These are phyloP conservation scores for Gymnopithys bicolor DNA, from an alignment of 2,797 vertebrate genomes.

Conservation along the genomic window DNA sequence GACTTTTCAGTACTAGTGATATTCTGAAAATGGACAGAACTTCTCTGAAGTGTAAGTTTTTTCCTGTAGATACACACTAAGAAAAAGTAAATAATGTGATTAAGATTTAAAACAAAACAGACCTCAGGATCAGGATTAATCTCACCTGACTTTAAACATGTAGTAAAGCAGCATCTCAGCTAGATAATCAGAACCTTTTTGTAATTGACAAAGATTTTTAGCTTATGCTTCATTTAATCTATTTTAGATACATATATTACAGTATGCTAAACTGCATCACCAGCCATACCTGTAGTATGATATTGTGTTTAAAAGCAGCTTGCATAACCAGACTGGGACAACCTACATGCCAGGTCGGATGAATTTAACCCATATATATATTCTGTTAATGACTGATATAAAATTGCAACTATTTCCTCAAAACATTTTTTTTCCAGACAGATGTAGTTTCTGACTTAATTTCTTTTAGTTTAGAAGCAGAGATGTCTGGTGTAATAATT, in stretches of 20 bases:
- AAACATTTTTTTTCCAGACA: not conserved
- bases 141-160: not conserved
- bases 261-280: not conserved
- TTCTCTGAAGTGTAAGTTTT: not conserved
- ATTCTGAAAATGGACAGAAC: not conserved
- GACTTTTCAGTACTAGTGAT: not conserved
- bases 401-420: not conserved
- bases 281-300: not conserved
- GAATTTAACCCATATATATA: not conserved
- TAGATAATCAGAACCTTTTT: not conserved
- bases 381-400: not conserved
- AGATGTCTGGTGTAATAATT: not conserved
- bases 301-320: not conserved
- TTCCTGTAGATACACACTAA: not conserved
- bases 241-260: not conserved
- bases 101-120: slow-evolving; percentile 40
- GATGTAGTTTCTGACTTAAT: not conserved
- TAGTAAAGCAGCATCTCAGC: not conserved
- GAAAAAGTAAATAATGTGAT: not conserved
- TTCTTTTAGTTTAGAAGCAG: not conserved
- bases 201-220: not conserved
- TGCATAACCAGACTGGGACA: not conserved
- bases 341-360: not conserved
- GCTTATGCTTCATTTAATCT: not conserved
- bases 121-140: not conserved